A percentile compares a stretch with the other conserved stretches of the same genome.
Evolutionary conservation across 2,888 invertebrate species (phyloP).

Genomic region (Pterostichus niger): DNA sequence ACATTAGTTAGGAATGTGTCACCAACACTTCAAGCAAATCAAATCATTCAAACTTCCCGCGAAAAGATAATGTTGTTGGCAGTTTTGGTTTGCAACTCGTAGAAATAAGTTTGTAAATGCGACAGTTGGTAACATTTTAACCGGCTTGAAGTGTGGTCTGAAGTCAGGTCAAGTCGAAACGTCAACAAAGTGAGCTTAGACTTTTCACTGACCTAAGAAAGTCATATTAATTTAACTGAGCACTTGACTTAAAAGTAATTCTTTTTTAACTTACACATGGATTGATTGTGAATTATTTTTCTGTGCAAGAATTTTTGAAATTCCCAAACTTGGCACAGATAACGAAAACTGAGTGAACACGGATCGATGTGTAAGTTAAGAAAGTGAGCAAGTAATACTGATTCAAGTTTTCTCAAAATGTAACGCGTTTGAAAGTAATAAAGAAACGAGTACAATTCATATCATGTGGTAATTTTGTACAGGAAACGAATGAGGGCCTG

Average conservation of each 20-base stretch:
- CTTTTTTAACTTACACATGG: conserved; percentile 49
- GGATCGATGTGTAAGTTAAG: conserved; percentile 40
- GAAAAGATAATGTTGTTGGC: conserved; percentile 53
- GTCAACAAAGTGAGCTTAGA: conserved; percentile 27
- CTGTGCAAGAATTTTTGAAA: conserved; percentile 41
- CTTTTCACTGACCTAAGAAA: conserved; percentile 18
- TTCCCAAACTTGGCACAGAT: conserved; percentile 43
- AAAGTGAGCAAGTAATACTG: conserved; percentile 27
- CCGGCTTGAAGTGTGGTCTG: conserved; percentile 16
- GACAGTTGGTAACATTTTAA: conserved; percentile 3
- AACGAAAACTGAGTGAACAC: background rate
- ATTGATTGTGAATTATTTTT: conserved; percentile 19
- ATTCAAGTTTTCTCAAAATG: conserved; percentile 1
- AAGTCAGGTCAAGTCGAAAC: background rate
- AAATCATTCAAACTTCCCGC: conserved; percentile 10
- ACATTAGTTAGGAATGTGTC: background rate
- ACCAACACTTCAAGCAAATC: background rate
- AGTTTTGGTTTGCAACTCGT: conserved; percentile 56
- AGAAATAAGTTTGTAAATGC: conserved; percentile 41
- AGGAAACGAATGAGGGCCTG: conserved; percentile 28
- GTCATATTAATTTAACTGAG: conserved; percentile 58
- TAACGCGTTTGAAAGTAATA: background rate
- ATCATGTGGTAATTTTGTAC: conserved; percentile 39
- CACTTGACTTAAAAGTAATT: conserved; percentile 45
- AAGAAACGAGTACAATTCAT: conserved; percentile 18